These are phyloP conservation scores for Tribolium castaneum DNA, from an alignment of 1,140 invertebrate species.

Conservation along the genomic window DNA sequence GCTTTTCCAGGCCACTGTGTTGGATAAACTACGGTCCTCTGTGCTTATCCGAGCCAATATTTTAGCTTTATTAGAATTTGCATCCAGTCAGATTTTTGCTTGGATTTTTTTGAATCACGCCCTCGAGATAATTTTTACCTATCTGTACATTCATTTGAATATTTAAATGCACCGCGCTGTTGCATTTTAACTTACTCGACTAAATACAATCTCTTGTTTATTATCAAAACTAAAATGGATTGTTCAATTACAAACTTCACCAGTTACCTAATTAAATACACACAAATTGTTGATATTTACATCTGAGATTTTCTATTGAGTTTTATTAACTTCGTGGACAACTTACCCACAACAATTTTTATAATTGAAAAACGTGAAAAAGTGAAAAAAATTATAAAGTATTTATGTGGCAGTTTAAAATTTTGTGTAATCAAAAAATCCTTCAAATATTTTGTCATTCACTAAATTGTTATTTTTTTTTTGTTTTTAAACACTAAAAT, in stretches of 20 bases:
- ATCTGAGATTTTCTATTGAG: no score
- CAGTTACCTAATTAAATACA: not conserved
- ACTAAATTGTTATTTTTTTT: not conserved
- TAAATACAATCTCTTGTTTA: not conserved
- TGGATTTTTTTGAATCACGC: conserved; percentile 16
- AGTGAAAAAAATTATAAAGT: no score
- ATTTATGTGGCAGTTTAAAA: no score
- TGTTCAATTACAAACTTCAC: not conserved
- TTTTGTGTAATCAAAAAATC: no score
- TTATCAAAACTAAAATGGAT: no score
- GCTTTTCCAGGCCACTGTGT: conserved; percentile 37
- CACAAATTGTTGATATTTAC: no score
- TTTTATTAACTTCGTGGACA: no score
- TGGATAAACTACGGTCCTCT: conserved; percentile 40
- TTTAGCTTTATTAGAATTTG: conserved; percentile 41
- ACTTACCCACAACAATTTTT: no score
- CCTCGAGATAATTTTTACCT: conserved; percentile 16
- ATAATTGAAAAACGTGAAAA: no score
- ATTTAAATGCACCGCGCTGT: not conserved
- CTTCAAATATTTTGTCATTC: no score
- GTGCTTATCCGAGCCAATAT: conserved; percentile 44
- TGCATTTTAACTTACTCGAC: not conserved
- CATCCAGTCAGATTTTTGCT: conserved; percentile 33
- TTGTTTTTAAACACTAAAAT: not conserved
- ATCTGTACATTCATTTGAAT: not conserved